Evolutionary conservation across 2,113 vertebrate species (phyloP).

Genomic region (Phalacrocorax carbo): DNA sequence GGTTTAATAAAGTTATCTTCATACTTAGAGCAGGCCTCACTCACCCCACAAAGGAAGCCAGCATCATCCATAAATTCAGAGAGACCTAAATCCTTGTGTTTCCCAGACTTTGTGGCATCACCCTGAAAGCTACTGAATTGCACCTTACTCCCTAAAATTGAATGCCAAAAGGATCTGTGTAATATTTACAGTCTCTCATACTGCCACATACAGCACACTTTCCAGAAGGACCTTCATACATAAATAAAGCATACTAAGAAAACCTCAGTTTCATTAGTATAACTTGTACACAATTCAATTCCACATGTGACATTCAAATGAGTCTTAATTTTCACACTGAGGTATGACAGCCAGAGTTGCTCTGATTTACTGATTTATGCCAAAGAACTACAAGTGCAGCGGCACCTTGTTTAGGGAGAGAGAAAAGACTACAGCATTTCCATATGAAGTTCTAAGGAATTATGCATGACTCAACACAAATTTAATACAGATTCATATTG

Average conservation of each 20-base stretch:
- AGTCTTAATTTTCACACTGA: not conserved
- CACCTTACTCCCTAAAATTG: not conserved
- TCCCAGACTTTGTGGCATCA: not conserved
- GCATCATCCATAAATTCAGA: not conserved
- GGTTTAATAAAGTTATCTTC: not conserved
- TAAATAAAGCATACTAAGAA: not conserved
- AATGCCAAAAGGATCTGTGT: not conserved
- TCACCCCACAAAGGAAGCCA: not conserved
- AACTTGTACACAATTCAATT: not conserved
- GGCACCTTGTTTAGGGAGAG: not conserved
- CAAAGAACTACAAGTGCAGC: not conserved
- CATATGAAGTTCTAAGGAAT: not conserved
- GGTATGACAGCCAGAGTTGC: not conserved
- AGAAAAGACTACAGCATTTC: not conserved
- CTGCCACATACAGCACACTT: not conserved
- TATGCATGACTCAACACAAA: not conserved
- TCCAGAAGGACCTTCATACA: not conserved
- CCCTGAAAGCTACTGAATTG: not conserved
- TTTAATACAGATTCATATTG: constrained; percentile 6
- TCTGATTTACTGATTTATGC: not conserved
- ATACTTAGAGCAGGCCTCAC: not conserved
- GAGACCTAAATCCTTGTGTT: not conserved
- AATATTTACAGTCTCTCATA: not conserved
- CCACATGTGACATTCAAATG: not conserved
- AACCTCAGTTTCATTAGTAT: not conserved